Conservation (phyloP, 2,797 vertebrate species). For the Peromyscus attwateri region DNA sequence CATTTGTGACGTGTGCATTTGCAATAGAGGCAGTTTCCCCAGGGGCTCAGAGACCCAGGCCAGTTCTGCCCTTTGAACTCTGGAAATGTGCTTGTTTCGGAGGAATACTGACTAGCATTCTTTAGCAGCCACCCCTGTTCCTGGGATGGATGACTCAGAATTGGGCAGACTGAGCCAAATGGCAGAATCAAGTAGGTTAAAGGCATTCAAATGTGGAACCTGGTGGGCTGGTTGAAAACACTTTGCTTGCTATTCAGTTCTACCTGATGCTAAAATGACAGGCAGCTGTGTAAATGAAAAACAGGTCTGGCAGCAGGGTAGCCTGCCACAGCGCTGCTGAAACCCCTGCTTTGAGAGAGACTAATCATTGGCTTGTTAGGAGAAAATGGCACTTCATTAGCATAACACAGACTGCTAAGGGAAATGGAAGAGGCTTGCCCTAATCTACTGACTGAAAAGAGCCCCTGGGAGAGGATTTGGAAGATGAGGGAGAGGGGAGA, state of each 20-base stretch:
- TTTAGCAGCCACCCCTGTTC: background rate
- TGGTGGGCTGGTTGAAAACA: background rate
- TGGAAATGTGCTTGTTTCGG: slow-evolving; percentile 64
- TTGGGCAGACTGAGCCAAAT: background rate
- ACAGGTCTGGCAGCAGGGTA: background rate
- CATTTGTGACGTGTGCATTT: slow-evolving; percentile 68
- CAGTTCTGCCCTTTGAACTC: slow-evolving; percentile 58
- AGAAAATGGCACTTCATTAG: slow-evolving; percentile 66
- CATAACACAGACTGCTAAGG: slow-evolving; percentile 18
- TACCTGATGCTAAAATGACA: background rate
- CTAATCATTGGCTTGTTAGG: slow-evolving; percentile 49
- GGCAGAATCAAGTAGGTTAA: background rate
- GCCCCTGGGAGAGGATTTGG: background rate
- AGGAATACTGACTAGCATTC: slow-evolving; percentile 46
- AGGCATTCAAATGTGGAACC: background rate
- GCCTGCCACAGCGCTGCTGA: background rate
- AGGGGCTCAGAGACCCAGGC: slow-evolving; percentile 25
- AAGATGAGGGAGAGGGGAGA: background rate
- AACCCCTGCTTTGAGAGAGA: background rate
- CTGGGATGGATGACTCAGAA: slow-evolving; percentile 11
- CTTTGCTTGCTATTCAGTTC: background rate
- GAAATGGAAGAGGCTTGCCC: background rate
- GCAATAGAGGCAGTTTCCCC: background rate
- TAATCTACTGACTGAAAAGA: background rate
- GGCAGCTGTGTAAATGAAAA: background rate